Percentiles rank a stretch among this genome's conserved stretches.
Conservation (phyloP, 2,797 vertebrate genomes). For the Agapornis canus region DNA sequence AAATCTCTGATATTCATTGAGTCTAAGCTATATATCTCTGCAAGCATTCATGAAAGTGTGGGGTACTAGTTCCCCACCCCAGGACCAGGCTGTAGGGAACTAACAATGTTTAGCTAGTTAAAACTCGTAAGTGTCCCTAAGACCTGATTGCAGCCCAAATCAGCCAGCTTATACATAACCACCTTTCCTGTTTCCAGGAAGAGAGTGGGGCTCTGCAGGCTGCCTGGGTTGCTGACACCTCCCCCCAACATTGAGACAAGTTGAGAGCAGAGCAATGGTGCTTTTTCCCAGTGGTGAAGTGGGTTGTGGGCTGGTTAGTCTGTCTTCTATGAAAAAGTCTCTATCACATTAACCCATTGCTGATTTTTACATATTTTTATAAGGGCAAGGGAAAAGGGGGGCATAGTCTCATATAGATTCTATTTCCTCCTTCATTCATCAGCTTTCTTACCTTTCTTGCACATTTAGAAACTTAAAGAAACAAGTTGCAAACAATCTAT, state of each 20-base stretch:
- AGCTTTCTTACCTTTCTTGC: neutral
- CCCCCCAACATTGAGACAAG: accelerated
- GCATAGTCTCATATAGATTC: neutral
- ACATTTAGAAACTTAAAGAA: neutral
- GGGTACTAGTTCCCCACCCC: neutral
- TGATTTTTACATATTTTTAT: neutral
- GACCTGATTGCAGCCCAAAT: neutral
- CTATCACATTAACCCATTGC: neutral
- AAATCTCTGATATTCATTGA: neutral
- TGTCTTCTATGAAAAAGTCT: neutral
- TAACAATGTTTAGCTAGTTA: neutral
- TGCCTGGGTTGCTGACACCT: neutral
- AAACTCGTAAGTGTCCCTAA: neutral
- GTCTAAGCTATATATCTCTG: neutral
- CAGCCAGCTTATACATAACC: neutral
- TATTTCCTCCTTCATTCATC: neutral
- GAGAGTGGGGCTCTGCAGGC: accelerated
- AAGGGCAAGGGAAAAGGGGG: slow-evolving; percentile 9
- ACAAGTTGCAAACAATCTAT: neutral
- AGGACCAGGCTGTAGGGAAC: neutral
- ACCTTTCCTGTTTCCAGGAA: neutral
- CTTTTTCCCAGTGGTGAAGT: neutral
- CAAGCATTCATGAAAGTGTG: accelerated
- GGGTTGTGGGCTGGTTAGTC: neutral
- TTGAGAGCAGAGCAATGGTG: neutral